A percentile compares a stretch with the other conserved stretches of the same genome.
Conservation (phyloP, 1,140 invertebrate species). For the Hesperophylax magnus region DNA sequence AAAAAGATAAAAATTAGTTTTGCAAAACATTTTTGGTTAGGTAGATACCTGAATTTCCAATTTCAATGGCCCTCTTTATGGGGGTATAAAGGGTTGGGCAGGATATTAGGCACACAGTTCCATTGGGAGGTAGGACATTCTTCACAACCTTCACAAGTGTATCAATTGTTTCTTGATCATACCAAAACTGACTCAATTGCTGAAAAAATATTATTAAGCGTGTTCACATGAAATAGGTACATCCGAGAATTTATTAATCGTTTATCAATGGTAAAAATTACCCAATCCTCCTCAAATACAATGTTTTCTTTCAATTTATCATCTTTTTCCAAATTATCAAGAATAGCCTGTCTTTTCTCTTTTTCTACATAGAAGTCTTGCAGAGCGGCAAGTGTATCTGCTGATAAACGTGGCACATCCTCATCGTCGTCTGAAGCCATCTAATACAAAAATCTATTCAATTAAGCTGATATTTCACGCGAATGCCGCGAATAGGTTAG, state of each 20-base stretch:
- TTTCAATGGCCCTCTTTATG: slow-evolving; percentile 71
- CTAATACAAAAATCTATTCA: background rate
- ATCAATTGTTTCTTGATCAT: slow-evolving; percentile 83
- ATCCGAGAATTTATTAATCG: background rate
- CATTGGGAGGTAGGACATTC: slow-evolving; percentile 69
- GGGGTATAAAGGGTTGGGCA: slow-evolving; percentile 89
- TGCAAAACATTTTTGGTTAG: background rate
- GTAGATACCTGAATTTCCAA: slow-evolving; percentile 66
- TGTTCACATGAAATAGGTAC: background rate
- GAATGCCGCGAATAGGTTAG: background rate
- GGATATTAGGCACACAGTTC: slow-evolving; percentile 87
- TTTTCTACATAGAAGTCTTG: slow-evolving; percentile 88
- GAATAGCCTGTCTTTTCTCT: slow-evolving; percentile 72
- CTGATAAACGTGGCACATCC: slow-evolving; percentile 78
- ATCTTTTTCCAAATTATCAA: slow-evolving; percentile 65
- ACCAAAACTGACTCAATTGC: slow-evolving; percentile 99
- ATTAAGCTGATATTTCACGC: background rate
- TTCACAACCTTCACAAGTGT: slow-evolving; percentile 77
- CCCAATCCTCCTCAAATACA: slow-evolving; percentile 88
- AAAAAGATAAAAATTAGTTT: too few relatives aligned
- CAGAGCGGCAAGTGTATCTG: slow-evolving; percentile 82
- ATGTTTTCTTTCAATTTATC: slow-evolving; percentile 70
- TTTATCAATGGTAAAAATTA: slow-evolving; percentile 63
- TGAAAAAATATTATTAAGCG: slow-evolving; percentile 63
- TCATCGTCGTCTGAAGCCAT: slow-evolving; percentile 69